Base-by-base conservation (phyloP, 2,888 invertebrate genomes). In the Pristionchus exspectatus region DNA sequence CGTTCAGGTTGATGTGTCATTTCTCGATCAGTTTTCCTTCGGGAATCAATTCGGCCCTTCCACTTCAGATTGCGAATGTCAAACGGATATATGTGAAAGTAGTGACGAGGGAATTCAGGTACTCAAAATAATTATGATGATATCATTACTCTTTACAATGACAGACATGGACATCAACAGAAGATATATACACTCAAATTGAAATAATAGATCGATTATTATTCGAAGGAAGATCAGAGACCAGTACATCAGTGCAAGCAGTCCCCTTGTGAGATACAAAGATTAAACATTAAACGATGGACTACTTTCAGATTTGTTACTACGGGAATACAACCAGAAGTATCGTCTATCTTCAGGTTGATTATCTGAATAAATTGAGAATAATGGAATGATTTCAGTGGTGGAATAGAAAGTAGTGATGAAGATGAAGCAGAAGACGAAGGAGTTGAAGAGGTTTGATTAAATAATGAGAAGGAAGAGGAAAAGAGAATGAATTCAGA, bases 101-200 rank as follows among this genome's bases (percentile, higher is more conserved):
- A 54, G 84, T 16, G 84, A 84, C 30, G 84, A 84, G 56, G 84
- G 84, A 14, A 84, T 84, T 30, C 84, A 84, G 84, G 84, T 84
- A 54, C 12, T 72, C 72, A 27, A 14, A 59, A 72, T 72, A 27
- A 72, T 16, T 24, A n/a, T 16, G 72, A 72, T 72, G 27, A 27
- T 33, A 72, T 3, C 1, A n/a, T 27, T 72, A 16, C 10, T 24
- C 16, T 16, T 24, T 30, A 3, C 24, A 3, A 44, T 81, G 9
- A 12, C n/a, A 84, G 84, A 84, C 84, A 18, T 54, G 84, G 84
- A 18, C 84, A 56, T 84, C 84, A n/a, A 84, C 56, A 24, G 84
- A 84, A 16, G 50, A 50, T n/a, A 84, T 84, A 50, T 50, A 18
- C 30, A 84, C 84, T 54, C 84, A 84, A 44, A 84, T 84, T 12